Evolutionary conservation across 2,113 vertebrate genomes (phyloP), one percentile per base, ranked within the genome.

Genomic region (Gavialis gangeticus): DNA sequence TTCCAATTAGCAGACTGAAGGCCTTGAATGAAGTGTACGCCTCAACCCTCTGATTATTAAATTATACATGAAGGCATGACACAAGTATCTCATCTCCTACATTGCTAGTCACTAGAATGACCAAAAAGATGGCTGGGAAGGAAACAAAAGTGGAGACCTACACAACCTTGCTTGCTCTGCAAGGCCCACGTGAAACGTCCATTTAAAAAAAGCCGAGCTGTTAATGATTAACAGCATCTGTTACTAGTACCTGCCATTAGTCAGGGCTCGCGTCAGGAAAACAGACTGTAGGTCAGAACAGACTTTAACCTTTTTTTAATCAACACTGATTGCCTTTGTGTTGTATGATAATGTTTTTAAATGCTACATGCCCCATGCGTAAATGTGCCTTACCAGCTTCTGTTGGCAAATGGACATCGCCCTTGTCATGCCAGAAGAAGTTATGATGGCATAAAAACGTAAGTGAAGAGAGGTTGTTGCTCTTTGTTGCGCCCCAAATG

Each of bases 21-120:
- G 88, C 89, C 93, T 96, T 89, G 86, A 67, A 88, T 96, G 88
- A 94, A 94, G 46, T 90, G 82, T 87, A 83, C 82, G 75, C 63
- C 76, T 62, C 83, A 88, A 54, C 56, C 82, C 91, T 95, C 91
- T 95, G 96, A 97, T 89, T 95, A 60, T 91, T 81, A 87, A 94
- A 91, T 91, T 87, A 64, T n/a, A 60, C 82, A 85, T 90, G 18
- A 89, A 76, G 67, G 80, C 90, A 89, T 89, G 86, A 92, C 67
- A 81, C 22, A 54, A 91, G 46, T 88, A 84, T 94, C 88, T 94
- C 96, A 94, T 82, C 90, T 95, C 82, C 17, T 24, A 75, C 5
- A 88, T 95, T 78, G 87, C 71, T 86, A 91, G 75, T 67, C 84
- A 88, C 64, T 12, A 88, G 59, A 71, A 88, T 88, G 67, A 30